Evolutionary conservation across 2,888 invertebrate genomes (phyloP).

Genomic region (Mythimna pallens): DNA sequence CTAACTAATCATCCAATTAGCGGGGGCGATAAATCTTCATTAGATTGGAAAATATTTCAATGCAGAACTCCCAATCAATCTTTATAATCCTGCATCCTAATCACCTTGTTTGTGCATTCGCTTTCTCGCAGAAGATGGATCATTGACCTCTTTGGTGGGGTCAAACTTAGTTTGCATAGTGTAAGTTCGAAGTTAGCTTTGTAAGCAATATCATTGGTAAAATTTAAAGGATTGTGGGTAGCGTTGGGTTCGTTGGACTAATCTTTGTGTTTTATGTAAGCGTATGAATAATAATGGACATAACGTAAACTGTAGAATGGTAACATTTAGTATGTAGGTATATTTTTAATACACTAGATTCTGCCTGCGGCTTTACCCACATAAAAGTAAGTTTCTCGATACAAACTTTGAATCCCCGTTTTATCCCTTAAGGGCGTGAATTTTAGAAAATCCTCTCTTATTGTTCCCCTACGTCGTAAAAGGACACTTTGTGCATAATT

Average conservation of each 20-base stretch:
- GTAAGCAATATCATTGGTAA: constrained; percentile 13
- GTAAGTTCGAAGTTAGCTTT: constrained; percentile 10
- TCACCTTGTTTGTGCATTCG: constrained; percentile 44
- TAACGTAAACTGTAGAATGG: too few relatives aligned
- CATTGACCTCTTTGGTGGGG: constrained; percentile 19
- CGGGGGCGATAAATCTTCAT: constrained; percentile 31
- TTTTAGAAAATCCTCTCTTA: too few relatives aligned
- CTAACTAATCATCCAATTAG: constrained; percentile 6
- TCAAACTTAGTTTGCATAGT: constrained; percentile 23
- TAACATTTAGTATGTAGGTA: too few relatives aligned
- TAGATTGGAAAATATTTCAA: constrained; percentile 24
- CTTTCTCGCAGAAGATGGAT: constrained; percentile 30
- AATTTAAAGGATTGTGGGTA: constrained; percentile 1
- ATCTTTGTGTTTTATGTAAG: neutral
- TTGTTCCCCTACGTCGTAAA: too few relatives aligned
- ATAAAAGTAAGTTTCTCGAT: too few relatives aligned
- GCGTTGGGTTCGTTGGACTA: neutral
- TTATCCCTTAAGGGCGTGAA: too few relatives aligned
- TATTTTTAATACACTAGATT: too few relatives aligned
- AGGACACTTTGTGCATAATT: too few relatives aligned
- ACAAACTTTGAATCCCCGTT: too few relatives aligned
- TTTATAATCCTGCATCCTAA: constrained; percentile 22
- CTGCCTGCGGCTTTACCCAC: too few relatives aligned
- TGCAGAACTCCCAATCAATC: constrained; percentile 32
- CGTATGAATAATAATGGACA: too few relatives aligned